Percentiles rank a stretch among this genome's conserved stretches.
phyloP scores from a whole-genome alignment of 2,888 invertebrate species.

The Syrista parreyssii region DNA sequence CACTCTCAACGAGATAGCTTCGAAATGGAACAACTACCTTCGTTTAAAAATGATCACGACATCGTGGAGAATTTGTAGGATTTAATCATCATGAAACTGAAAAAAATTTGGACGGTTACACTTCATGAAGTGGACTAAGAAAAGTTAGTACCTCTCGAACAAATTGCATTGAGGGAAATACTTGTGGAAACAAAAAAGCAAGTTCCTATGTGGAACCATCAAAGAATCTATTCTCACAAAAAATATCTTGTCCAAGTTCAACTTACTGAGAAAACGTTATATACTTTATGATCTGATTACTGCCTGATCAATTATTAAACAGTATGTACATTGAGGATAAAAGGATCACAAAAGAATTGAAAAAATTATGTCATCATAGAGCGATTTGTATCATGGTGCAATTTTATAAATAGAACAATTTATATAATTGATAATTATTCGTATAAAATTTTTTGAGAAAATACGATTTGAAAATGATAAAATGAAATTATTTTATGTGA shows the following conservation, averaged over 20 bases:
- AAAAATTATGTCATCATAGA: neutral
- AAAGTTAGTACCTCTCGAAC: neutral
- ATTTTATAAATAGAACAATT: neutral
- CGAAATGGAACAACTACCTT: constrained; percentile 45
- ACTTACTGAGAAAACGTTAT: neutral
- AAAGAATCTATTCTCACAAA: neutral
- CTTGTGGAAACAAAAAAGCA: neutral
- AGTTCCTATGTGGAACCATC: neutral
- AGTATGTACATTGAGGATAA: neutral
- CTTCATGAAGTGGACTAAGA: neutral
- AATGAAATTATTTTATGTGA: neutral
- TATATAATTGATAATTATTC: neutral
- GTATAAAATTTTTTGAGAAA: neutral
- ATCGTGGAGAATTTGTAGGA: constrained; percentile 58
- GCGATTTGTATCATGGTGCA: neutral
- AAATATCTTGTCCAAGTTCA: neutral
- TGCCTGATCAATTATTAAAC: neutral
- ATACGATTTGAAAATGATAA: neutral
- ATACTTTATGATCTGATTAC: neutral
- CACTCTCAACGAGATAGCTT: constrained; percentile 70
- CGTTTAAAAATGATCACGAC: constrained; percentile 58
- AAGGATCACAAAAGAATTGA: neutral
- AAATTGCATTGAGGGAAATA: neutral
- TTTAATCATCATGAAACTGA: neutral
- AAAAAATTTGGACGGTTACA: neutral